Evolutionary conservation across 2,888 invertebrate genomes (phyloP).

Genomic region (Chloroclystis v-ata): DNA sequence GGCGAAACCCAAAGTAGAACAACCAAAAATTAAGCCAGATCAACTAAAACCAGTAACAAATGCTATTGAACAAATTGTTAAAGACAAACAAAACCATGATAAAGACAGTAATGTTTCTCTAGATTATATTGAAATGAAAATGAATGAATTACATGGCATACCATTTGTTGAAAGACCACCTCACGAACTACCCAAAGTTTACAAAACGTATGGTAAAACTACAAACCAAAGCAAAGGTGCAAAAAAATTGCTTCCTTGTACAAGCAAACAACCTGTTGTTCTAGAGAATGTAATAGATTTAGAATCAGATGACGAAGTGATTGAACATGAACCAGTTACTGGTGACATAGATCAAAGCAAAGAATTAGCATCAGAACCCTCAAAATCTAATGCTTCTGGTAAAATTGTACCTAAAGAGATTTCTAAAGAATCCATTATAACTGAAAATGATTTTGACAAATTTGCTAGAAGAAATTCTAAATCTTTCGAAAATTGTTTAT

Average conservation of each 20-base stretch:
- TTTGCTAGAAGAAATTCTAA: constrained; percentile 67
- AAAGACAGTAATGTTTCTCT: constrained; percentile 34
- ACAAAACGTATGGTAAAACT: constrained; percentile 39
- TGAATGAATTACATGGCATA: constrained; percentile 71
- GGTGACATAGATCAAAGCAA: constrained; percentile 41
- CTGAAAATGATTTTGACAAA: constrained; percentile 72
- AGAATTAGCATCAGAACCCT: constrained; percentile 32
- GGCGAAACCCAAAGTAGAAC: constrained; percentile 25
- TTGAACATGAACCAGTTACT: constrained; percentile 49
- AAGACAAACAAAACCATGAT: constrained; percentile 20
- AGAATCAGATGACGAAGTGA: constrained; percentile 51
- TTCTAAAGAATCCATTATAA: constrained; percentile 57
- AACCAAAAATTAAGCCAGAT: constrained; percentile 26
- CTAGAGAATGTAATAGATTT: constrained; percentile 38
- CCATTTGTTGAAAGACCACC: constrained; percentile 59
- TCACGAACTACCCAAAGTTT: constrained; percentile 51
- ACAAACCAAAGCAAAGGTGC: constrained; percentile 29
- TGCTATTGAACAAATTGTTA: constrained; percentile 21
- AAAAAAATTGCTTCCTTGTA: constrained; percentile 44
- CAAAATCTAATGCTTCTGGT: constrained; percentile 21
- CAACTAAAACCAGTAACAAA: constrained; percentile 27
- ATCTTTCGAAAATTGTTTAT: constrained; percentile 61
- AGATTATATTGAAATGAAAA: constrained; percentile 69
- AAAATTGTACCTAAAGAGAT: constrained; percentile 27
- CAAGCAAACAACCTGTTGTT: constrained; percentile 36